Base-by-base conservation (phyloP, 2,888 invertebrate species). In the Hesperia comma region DNA sequence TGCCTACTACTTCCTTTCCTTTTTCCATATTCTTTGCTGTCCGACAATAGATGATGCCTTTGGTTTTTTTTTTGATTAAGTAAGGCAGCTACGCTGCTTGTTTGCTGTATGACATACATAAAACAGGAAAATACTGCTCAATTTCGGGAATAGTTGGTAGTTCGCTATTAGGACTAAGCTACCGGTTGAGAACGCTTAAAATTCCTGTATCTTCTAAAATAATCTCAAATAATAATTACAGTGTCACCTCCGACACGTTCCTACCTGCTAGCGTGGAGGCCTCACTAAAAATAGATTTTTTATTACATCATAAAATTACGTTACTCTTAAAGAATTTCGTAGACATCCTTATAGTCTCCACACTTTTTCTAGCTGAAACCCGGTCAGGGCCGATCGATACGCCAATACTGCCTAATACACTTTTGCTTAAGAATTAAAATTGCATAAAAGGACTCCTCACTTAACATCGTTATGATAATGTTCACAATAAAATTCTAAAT, bases 381-480 rank as follows among this genome's bases (percentile, higher is more conserved):
- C 58, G 58, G 43, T 64, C 57, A 61, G 8, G 60, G 49, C 37
- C 43, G 57, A 26, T 1, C 40, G 46, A 64, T 53, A 62, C 41
- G 54, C 62, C 32, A 63, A 58, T 26, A 40, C 55, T 43, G 43
- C 61, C 26, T 67, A 32, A 57, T 49, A 41, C 21, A n/a, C 57
- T 49, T 63, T 33, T 21, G 6, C 33, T 41, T 61, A 61, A 33
- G 58, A 58, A 53, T n/a, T 61, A 43, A 19, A 33, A 51, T 51
- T 43, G n/a, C 14, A 6, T 15, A 3, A 60, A 61, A 49, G 12
- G 32, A 26, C 58, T 40, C 7, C 3, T 19, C 14, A 51, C 10
- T 61, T 61, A 49, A 49, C 60, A 33, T 61, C 60, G 37, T 17
- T 61, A 33, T 51, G 49, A 37, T 61, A 49, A 61, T 33, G 53